These are phyloP conservation scores for Catostylus mosaicus DNA, from an alignment of 30 jellyfish, hydroid and myxozoan species.

Conservation along the genomic window DNA sequence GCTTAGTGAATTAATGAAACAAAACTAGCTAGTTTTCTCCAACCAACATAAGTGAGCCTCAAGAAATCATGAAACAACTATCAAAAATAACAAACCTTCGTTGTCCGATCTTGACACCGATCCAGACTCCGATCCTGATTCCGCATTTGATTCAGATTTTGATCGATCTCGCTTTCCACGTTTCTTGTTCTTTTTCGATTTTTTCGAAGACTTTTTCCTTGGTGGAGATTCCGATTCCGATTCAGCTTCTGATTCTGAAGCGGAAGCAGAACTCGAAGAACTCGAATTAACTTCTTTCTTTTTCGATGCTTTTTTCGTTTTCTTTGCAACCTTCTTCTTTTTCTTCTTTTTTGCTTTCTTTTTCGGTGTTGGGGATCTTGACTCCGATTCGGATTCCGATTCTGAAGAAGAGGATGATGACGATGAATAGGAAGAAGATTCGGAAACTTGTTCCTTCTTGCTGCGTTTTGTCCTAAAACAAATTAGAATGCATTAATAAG, in stretches of 20 bases:
- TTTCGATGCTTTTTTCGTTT: constrained; percentile 25
- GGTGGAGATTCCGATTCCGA: constrained; percentile 46
- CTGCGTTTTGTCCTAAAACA: constrained; percentile 16
- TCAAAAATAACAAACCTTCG: constrained; percentile 13
- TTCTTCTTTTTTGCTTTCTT: constrained; percentile 48
- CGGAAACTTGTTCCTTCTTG: constrained; percentile 46
- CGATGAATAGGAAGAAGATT: constrained; percentile 38
- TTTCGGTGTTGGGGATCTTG: constrained; percentile 51
- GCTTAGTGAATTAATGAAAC: too few relatives aligned
- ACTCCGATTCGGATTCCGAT: constrained; percentile 34
- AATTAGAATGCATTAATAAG: too few relatives aligned
- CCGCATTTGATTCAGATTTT: constrained; percentile 31
- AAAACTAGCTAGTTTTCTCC: too few relatives aligned
- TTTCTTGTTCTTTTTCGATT: constrained; percentile 30
- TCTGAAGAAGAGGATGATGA: constrained; percentile 32
- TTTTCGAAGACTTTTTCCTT: constrained; percentile 41
- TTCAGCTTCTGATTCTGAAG: constrained; percentile 50
- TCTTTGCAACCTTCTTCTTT: constrained; percentile 41
- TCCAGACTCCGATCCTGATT: constrained; percentile 1
- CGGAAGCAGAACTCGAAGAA: constrained; percentile 49
- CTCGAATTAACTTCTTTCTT: constrained; percentile 48
- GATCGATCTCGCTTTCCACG: not conserved
- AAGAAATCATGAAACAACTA: too few relatives aligned
- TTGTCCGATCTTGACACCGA: constrained; percentile 35
- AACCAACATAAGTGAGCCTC: too few relatives aligned